These are phyloP conservation scores for Crypturellus undulatus DNA, from an alignment of 2,113 vertebrate species.

Conservation along the genomic window DNA sequence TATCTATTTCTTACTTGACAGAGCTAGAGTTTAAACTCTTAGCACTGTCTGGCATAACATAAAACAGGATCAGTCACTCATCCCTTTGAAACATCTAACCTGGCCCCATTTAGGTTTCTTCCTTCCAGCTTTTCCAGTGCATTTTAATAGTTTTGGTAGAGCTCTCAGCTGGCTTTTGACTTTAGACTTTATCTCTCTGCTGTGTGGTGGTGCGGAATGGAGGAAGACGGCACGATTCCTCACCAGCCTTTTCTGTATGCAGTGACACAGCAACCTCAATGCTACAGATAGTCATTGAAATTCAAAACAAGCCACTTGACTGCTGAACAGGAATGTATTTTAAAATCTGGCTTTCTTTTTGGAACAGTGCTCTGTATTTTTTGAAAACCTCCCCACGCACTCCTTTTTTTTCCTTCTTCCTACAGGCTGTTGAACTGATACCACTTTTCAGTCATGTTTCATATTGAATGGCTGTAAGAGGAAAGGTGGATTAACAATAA, in stretches of 20 bases:
- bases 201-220: background rate
- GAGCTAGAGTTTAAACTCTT: slow-evolving; percentile 39
- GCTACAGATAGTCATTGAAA: background rate
- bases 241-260: background rate
- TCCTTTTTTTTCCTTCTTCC: background rate
- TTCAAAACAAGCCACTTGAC: background rate
- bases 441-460: background rate
- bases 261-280: background rate
- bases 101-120: slow-evolving; percentile 32
- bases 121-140: slow-evolving; percentile 40
- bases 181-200: slow-evolving; percentile 56
- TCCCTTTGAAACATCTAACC: slow-evolving; percentile 50
- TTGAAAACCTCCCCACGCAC: background rate
- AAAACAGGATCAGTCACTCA: slow-evolving; percentile 36
- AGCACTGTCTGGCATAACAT: slow-evolving; percentile 51
- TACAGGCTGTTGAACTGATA: background rate
- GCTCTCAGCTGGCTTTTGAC: slow-evolving; percentile 31
- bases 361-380: background rate
- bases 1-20: slow-evolving; percentile 61
- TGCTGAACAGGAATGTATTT: slow-evolving; percentile 1
- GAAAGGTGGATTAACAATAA: background rate
- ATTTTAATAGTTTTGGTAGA: slow-evolving; percentile 36
- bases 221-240: background rate
- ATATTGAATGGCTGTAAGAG: background rate
- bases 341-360: slow-evolving; percentile 26